Evolutionary conservation across 64 coral and sea anemone genomes (phyloP).

Genomic region (Cladopsammia gracilis): DNA sequence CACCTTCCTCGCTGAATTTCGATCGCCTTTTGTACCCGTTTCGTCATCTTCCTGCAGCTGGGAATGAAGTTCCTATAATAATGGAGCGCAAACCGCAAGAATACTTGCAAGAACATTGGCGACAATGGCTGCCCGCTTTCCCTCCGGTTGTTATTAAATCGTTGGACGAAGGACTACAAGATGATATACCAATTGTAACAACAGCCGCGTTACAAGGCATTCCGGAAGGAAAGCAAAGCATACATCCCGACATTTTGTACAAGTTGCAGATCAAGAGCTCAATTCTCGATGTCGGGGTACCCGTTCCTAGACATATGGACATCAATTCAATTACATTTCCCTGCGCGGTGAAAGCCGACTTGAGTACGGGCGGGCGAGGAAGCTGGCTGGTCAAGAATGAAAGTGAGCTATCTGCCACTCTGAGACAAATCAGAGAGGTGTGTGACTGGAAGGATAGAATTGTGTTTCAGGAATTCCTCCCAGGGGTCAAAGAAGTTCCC

Average conservation of each 20-base stretch:
- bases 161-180: slow-evolving; percentile 43
- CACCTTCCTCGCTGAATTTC: background rate
- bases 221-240: slow-evolving; percentile 22
- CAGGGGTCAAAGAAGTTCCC: slow-evolving; percentile 19
- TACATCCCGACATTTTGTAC: slow-evolving; percentile 43
- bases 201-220: slow-evolving; percentile 42
- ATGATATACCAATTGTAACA: slow-evolving; percentile 44
- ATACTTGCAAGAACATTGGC: slow-evolving; percentile 41
- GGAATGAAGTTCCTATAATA: slow-evolving; percentile 34
- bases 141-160: slow-evolving; percentile 29
- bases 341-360: slow-evolving; percentile 45
- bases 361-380: slow-evolving; percentile 14
- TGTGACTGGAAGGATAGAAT: slow-evolving; percentile 29
- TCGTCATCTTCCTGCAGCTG: slow-evolving; percentile 29
- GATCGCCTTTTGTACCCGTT: background rate
- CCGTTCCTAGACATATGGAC: slow-evolving; percentile 8
- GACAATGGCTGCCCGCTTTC: slow-evolving; percentile 55
- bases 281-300: slow-evolving; percentile 12
- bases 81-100: slow-evolving; percentile 23
- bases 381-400: slow-evolving; percentile 9
- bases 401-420: background rate
- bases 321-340: slow-evolving; percentile 3
- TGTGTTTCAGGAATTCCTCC: slow-evolving; percentile 18
- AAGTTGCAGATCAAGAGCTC: slow-evolving; percentile 44
- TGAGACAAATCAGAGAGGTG: background rate